Percentiles rank a stretch among this genome's conserved stretches.
Evolutionary conservation across 1,140 invertebrate genomes (phyloP).

Genomic region (Cyrtorhinus lividipennis): DNA sequence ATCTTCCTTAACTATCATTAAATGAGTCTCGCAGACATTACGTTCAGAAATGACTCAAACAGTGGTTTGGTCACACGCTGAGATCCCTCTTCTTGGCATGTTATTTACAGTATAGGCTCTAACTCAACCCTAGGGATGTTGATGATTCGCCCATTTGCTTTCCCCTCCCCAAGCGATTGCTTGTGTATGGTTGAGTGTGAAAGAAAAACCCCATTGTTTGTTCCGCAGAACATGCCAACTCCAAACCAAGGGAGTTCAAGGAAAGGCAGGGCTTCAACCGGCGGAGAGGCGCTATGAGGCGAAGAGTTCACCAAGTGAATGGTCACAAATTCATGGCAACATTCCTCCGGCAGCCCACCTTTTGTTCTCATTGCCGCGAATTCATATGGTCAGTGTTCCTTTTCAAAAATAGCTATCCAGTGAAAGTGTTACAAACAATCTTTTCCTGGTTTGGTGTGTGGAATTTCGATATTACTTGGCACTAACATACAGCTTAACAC

Average conservation of each 20-base stretch:
- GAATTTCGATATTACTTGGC: slow-evolving; percentile 4
- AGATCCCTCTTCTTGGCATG: too few species aligned
- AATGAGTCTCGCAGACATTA: too few species aligned
- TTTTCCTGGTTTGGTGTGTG: slow-evolving; percentile 13
- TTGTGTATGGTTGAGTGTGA: too few species aligned
- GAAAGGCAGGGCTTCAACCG: slow-evolving; percentile 87
- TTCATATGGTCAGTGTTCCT: slow-evolving; percentile 78
- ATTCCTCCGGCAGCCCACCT: slow-evolving; percentile 94
- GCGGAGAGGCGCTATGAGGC: slow-evolving; percentile 82
- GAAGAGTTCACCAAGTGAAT: slow-evolving; percentile 91
- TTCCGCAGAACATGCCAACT: slow-evolving; percentile 30
- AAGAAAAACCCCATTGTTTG: too few species aligned
- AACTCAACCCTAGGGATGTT: too few species aligned
- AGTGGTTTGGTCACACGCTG: too few species aligned
- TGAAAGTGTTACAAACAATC: slow-evolving; percentile 1
- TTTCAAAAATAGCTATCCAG: slow-evolving; percentile 2
- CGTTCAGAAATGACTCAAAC: too few species aligned
- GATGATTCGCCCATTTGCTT: too few species aligned
- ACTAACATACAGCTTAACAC: slow-evolving; percentile 16
- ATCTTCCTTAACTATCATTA: too few species aligned
- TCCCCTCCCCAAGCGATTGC: too few species aligned
- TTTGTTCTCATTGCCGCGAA: slow-evolving; percentile 94
- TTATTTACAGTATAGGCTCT: too few species aligned
- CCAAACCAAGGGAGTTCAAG: slow-evolving; percentile 66
- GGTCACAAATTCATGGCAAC: slow-evolving; percentile 99